Percentiles rank a stretch among this genome's conserved stretches.
These are phyloP conservation scores for Philopotamus ludificatus DNA, from an alignment of 1,140 invertebrate species.

Conservation along the genomic window DNA sequence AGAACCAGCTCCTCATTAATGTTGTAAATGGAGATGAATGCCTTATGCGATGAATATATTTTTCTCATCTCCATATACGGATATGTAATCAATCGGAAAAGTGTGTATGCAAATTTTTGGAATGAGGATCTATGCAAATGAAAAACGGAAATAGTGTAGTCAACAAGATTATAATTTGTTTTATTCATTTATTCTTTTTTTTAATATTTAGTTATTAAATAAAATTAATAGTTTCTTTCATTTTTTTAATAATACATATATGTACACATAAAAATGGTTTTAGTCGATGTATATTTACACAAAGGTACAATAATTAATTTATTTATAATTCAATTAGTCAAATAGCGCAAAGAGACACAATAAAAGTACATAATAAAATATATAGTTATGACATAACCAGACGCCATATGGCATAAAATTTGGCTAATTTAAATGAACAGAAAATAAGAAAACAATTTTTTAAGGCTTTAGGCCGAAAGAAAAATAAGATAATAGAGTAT, in stretches of 20 bases:
- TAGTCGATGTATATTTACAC: constrained; percentile 32
- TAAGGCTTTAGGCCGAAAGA: constrained; percentile 35
- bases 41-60: not conserved
- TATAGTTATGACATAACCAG: constrained; percentile 36
- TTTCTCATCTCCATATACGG: not conserved
- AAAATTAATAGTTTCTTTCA: constrained; percentile 42
- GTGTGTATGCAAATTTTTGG: not conserved
- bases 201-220: constrained; percentile 43
- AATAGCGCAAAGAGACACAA: constrained; percentile 40
- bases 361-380: constrained; percentile 34
- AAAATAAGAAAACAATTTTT: constrained; percentile 22
- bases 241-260: constrained; percentile 41
- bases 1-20: constrained; percentile 18
- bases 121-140: constrained; percentile 13
- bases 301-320: constrained; percentile 43
- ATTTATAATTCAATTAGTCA: constrained; percentile 39
- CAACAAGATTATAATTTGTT: constrained; percentile 44
- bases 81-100: not conserved
- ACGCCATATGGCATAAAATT: constrained; percentile 25
- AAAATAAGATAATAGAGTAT: constrained; percentile 25
- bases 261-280: constrained; percentile 33
- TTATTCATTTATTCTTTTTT: constrained; percentile 43
- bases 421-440: constrained; percentile 25
- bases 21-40: not conserved
- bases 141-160: constrained; percentile 41